Base-by-base conservation (phyloP, 2,888 invertebrate genomes). In the Perdita meconis region DNA sequence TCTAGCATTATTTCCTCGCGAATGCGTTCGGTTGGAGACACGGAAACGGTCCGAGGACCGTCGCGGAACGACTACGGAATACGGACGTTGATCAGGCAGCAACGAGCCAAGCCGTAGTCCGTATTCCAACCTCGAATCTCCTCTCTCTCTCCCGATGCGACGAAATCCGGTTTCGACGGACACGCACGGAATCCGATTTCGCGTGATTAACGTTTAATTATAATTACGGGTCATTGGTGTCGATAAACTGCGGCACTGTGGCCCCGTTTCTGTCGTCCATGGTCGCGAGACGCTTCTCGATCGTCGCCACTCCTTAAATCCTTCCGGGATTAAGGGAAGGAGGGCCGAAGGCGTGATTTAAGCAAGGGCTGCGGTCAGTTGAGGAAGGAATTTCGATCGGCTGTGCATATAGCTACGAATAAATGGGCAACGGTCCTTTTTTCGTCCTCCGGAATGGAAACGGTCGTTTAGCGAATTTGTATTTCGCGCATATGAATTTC, bases 181-280 rank as follows among this genome's bases (percentile, higher is more conserved):
- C 71, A 50, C 65, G 57, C 44, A 6, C 34, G 61, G 30, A 30
- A 57, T 67, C 66, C 42, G 68, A 36, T 68, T 65, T 51, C 51
- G 55, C 56, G 77, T 80, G 84, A 85, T 85, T 82, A 85, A 84
- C 82, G 82, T 84, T 86, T 81, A 84, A 85, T 84, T 82, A 84
- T 82, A 86, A 86, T 84, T 79, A 84, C 78, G 75, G 69, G 78
- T 84, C 80, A 83, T 79, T 78, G 82, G 81, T 67, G 81, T 72
- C 76, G 79, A 79, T 78, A 78, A 78, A 84, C 77, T 80, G 79
- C 61, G 61, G 44, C 77, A 65, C 60, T 71, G 66, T 57, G 66
- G 44, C 56, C 65, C n/a, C 77, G 81, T 84, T 84, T 66, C 65
- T 51, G 61, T 67, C 44, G 51, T 8, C 40, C 59, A 57, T 78